Evolutionary conservation across 1,140 invertebrate genomes (phyloP).

Genomic region (Penaeus vannamei): DNA sequence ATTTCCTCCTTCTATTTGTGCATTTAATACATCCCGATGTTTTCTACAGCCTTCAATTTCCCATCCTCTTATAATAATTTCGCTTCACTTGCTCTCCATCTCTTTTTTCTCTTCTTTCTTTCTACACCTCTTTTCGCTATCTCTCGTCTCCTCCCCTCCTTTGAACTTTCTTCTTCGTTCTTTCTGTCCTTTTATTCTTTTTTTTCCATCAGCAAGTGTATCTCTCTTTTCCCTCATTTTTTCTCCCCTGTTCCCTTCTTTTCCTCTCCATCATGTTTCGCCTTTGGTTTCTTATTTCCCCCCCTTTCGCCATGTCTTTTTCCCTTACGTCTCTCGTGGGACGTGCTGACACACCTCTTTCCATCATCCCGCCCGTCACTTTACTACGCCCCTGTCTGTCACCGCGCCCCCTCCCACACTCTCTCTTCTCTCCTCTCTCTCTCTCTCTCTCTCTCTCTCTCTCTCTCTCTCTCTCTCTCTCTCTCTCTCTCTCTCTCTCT

Average conservation of each 20-base stretch:
- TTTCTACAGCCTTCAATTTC: not conserved
- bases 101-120: not conserved
- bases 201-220: not conserved
- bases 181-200: not conserved
- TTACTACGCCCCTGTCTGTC: conserved; percentile 16
- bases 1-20: not conserved
- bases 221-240: not conserved
- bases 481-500: conserved; percentile 12
- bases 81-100: not conserved
- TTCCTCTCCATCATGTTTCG: not conserved
- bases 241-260: not conserved
- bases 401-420: not conserved
- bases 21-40: not conserved
- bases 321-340: too few species aligned
- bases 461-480: conserved; percentile 19
- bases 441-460: conserved; percentile 19
- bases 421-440: not conserved
- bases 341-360: too few species aligned
- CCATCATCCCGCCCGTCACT: not conserved
- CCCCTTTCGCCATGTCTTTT: too few species aligned
- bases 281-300: too few species aligned
- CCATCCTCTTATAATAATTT: not conserved
- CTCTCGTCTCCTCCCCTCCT: not conserved
- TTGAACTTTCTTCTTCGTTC: not conserved
- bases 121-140: not conserved